A percentile compares a stretch with the other conserved stretches of the same genome.
Conservation (phyloP, 1,140 invertebrate species). For the Drosophila pectinifera region DNA sequence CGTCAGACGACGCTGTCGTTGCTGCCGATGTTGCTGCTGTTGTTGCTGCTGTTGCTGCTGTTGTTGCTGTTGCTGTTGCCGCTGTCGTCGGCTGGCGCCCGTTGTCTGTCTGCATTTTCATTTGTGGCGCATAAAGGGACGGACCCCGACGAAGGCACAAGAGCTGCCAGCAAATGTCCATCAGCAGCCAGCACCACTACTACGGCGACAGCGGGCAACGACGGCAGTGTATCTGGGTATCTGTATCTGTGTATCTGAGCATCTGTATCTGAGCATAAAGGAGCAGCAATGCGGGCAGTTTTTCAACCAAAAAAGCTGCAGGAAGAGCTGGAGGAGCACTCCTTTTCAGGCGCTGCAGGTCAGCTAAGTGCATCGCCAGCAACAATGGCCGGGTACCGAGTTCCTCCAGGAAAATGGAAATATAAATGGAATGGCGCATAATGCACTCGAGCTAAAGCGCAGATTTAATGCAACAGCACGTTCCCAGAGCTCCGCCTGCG, state of each 20-base stretch:
- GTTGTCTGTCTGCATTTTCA: constrained; percentile 83
- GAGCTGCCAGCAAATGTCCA: constrained; percentile 82
- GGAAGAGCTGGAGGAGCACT: constrained; percentile 1
- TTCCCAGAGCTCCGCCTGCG: constrained; percentile 14
- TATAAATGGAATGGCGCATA: constrained; percentile 52
- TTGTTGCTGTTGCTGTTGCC: constrained; percentile 20
- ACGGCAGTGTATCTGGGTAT: constrained; percentile 29
- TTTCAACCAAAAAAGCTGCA: constrained; percentile 22
- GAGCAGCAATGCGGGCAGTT: constrained; percentile 47
- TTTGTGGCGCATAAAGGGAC: constrained; percentile 79
- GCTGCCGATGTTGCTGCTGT: constrained; percentile 28
- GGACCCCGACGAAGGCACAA: constrained; percentile 62
- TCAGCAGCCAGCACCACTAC: constrained; percentile 53
- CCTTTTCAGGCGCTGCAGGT: constrained; percentile 56
- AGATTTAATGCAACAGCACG: constrained; percentile 49
- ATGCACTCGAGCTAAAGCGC: constrained; percentile 54
- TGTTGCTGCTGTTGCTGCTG: constrained; percentile 33
- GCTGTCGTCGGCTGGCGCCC: constrained; percentile 66
- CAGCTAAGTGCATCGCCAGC: constrained; percentile 66
- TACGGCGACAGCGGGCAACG: constrained; percentile 45
- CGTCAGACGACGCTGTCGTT: constrained; percentile 64
- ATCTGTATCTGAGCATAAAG: constrained; percentile 58
- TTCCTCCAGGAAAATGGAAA: constrained; percentile 29
- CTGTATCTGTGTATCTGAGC: constrained; percentile 30
- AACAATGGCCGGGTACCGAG: constrained; percentile 29